These are phyloP conservation scores for Ommatoiulus sabulosus DNA, from an alignment of 2,888 invertebrate species.

Conservation along the genomic window DNA sequence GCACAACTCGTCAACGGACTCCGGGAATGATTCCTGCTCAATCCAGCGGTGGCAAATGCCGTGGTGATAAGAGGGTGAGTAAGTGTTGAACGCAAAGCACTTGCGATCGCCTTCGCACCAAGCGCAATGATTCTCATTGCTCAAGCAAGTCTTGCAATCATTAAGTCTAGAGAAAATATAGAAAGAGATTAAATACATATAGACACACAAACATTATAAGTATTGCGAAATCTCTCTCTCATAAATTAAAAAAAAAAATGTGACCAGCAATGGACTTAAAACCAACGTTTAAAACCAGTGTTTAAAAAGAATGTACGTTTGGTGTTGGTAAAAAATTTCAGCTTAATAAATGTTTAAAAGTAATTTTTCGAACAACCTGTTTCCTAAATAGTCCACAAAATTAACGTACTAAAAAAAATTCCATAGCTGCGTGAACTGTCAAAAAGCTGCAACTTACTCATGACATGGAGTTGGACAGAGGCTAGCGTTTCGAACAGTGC, in stretches of 20 bases:
- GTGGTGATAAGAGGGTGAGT: conserved; percentile 93
- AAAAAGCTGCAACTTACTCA: conserved; percentile 69
- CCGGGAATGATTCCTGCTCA: conserved; percentile 70
- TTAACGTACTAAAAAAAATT: too few relatives aligned
- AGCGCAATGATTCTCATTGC: conserved; percentile 88
- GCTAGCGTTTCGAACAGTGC: conserved; percentile 73
- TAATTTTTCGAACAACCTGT: too few relatives aligned
- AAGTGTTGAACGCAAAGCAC: conserved; percentile 95
- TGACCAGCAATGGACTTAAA: conserved; percentile 24
- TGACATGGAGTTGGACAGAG: conserved; percentile 87
- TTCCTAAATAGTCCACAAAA: too few relatives aligned
- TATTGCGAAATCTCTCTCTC: too few relatives aligned
- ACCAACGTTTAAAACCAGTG: not conserved
- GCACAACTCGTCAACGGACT: conserved; percentile 61
- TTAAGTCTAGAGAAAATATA: conserved; percentile 63
- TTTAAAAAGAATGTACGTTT: too few relatives aligned
- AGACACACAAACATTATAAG: too few relatives aligned
- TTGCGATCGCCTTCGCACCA: conserved; percentile 94
- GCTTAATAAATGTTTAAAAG: too few relatives aligned
- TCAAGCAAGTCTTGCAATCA: conserved; percentile 75
- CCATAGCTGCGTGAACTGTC: too few relatives aligned
- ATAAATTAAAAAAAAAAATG: not conserved
- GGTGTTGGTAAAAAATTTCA: too few relatives aligned
- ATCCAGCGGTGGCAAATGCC: conserved; percentile 94
- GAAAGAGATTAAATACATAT: too few relatives aligned